Percentiles rank a stretch among this genome's conserved stretches.
These are phyloP conservation scores for Latheticus oryzae DNA, from an alignment of 2,888 invertebrate species.

Conservation along the genomic window DNA sequence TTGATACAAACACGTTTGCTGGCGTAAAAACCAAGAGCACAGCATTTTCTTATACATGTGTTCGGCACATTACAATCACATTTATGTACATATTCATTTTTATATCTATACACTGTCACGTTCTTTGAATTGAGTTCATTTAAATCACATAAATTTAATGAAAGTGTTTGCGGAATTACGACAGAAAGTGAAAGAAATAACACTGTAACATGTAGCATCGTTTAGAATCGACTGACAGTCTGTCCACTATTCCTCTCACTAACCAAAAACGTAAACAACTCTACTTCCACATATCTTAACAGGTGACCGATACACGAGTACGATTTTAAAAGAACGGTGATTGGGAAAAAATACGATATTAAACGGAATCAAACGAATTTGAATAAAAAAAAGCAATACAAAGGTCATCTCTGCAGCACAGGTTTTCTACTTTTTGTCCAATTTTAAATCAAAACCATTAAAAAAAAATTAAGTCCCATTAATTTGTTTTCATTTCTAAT, in stretches of 20 bases:
- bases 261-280: neutral
- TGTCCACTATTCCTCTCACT: conserved; percentile 18
- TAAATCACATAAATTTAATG: conserved; percentile 28
- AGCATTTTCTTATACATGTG: conserved; percentile 32
- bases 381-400: too few relatives aligned
- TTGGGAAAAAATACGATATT: conserved; percentile 16
- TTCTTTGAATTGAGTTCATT: conserved; percentile 10
- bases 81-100: conserved; percentile 10
- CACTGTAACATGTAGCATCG: conserved; percentile 15
- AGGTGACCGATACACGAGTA: conserved; percentile 25
- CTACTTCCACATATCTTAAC: conserved; percentile 22
- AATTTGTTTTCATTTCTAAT: too few relatives aligned
- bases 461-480: too few relatives aligned
- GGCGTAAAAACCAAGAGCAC: conserved; percentile 33
- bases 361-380: conserved; percentile 13
- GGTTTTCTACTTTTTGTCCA: too few relatives aligned
- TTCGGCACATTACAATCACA: conserved; percentile 9
- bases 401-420: too few relatives aligned
- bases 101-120: conserved; percentile 31
- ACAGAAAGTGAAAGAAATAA: neutral
- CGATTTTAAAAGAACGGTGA: conserved; percentile 20
- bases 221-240: conserved; percentile 12
- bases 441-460: too few relatives aligned
- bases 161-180: neutral
- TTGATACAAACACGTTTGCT: conserved; percentile 22